Evolutionary conservation across 2,888 invertebrate genomes (phyloP), one percentile per base, ranked within the genome.

Genomic region (Apocheima hispidaria): DNA sequence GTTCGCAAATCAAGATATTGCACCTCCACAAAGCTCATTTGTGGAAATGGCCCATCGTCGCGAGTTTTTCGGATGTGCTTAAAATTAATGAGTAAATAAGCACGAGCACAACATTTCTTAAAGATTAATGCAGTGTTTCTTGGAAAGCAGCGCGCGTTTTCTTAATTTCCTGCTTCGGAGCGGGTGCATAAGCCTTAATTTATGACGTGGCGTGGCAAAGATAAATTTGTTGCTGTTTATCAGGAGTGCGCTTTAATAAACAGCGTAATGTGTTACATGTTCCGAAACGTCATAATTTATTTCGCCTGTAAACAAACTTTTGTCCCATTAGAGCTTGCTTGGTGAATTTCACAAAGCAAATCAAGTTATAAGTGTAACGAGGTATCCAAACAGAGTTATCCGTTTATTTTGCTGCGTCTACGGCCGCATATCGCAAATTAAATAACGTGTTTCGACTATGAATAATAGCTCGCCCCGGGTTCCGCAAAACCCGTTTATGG

Each of bases 1-100:
- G 88, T 87, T 88, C 87, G 80, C 84, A 88, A 90, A 91, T 91
- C 90, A 84, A 87, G 89, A 90, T 90, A 90, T 90, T 88, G 90
- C 90, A 88, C 87, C 86, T 86, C 86, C 87, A 86, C 87, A 86
- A 81, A 86, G 83, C 84, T 88, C 86, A 88, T 89, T 90, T 87
- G 86, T 81, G 84, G 75, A 83, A 88, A 88, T 89, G 86, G 87
- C 87, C 73, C 73, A 74, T 77, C 72, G 67, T 74, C 71, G 68
- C 73, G 71, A 78, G 68, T 78, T 78, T 78, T 78, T 70, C 58
- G 72, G 74, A 78, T 73, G 72, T 67, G 55, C 65, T 68, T 48
- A 57, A 68, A 75, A 80, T 75, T 79, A 75, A 79, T 74, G 72
- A 35, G 60, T 4, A 50, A 65, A 68, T 68, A 61, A 70, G 55